Evolutionary conservation across 2,888 invertebrate genomes (phyloP).

Genomic region (Amphipyra tragopoginis): DNA sequence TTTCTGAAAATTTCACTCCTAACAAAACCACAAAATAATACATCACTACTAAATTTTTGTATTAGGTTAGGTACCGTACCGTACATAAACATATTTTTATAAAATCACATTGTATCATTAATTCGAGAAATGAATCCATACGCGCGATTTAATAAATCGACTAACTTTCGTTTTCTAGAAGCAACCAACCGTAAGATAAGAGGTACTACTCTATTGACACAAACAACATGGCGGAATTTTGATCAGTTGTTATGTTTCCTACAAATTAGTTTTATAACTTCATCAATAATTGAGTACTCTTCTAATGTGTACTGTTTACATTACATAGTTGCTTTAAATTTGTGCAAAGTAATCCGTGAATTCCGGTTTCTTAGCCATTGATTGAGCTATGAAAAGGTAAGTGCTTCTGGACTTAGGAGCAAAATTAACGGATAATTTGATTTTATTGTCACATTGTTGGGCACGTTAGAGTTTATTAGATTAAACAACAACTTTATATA

Average conservation of each 20-base stretch:
- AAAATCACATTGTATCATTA: no score
- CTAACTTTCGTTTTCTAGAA: constrained; percentile 32
- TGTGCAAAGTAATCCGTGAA: constrained; percentile 16
- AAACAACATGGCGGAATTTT: constrained; percentile 86
- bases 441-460: constrained; percentile 70
- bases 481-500: constrained; percentile 59
- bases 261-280: constrained; percentile 54
- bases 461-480: constrained; percentile 72
- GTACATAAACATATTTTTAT: no score
- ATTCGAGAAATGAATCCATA: no score
- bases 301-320: constrained; percentile 26
- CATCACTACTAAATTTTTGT: no score
- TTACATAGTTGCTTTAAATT: constrained; percentile 26
- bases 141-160: constrained; percentile 31
- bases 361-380: constrained; percentile 27
- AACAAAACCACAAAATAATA: no score
- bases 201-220: constrained; percentile 53
- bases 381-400: constrained; percentile 56
- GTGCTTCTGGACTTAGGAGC: constrained; percentile 35
- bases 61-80: no score
- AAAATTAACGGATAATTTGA: constrained; percentile 69
- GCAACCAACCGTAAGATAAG: background rate
- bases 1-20: no score
- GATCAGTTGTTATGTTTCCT: constrained; percentile 73
- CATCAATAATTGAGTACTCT: constrained; percentile 39